Evolutionary conservation across 2,113 vertebrate genomes (phyloP), one percentile per base, ranked within the genome.

Genomic region (Haplochromis vanheusdeni): DNA sequence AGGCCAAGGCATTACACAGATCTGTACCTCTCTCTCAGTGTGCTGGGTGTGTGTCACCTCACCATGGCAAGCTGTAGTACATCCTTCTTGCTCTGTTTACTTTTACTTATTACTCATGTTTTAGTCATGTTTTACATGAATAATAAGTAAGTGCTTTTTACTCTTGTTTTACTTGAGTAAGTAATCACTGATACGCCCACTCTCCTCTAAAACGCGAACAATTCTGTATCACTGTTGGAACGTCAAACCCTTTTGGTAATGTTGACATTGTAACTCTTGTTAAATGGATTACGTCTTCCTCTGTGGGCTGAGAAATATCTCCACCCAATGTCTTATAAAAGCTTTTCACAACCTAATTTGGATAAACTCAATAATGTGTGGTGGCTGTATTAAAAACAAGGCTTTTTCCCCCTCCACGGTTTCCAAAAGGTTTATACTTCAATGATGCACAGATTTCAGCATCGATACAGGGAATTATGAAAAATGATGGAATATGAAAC

Each of bases 1-100:
- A 88, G 81, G 87, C 89, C 87, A 87, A 82, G 21, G 86, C 89
- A 86, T 90, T 83, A 83, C 91, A 86, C 28, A 65, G 83, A 56
- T 31, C 82, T 54, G 82, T 37, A 65, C 49, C 52, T 73, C 81
- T 88, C 47, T 73, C 40, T 51, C 58, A 33, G 33, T 28, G 52
- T 5, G 68, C 45, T 60, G 89, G 68, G 65, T 52, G 88, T 62
- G 81, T 81, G 56, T 86, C 75, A 70, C 26, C 33, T 75, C 75
- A 23, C 4, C 86, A 55, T 87, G 86, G 81, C 54, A 86, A 4
- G 9, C 65, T 68, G 47, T 13, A 51, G 6, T 4, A 23, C 79
- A 83, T 85, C 54, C 82, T 86, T 75, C 77, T 83, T 45, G 6
- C 45, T 51, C 58, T 79, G 73, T 81, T 93, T 75, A 10, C 73